These are phyloP conservation scores for Eurosta solidaginis DNA, from an alignment of 1,140 invertebrate species.

Conservation along the genomic window DNA sequence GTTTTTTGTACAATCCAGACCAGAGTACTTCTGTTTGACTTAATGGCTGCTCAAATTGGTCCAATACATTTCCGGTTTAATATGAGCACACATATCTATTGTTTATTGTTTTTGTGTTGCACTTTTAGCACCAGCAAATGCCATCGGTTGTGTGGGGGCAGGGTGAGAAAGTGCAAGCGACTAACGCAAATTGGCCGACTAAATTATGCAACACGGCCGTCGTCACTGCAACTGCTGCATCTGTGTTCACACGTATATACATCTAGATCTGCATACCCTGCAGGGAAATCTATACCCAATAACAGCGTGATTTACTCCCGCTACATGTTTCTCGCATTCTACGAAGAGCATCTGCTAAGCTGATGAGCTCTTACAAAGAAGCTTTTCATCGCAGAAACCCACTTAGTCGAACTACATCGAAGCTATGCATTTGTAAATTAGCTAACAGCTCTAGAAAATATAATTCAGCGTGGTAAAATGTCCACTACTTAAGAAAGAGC, in stretches of 20 bases:
- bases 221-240: not conserved
- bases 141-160: not conserved
- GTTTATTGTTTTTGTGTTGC: not conserved
- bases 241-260: not conserved
- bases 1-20: too few relatives aligned
- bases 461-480: too few relatives aligned
- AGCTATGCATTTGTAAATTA: too few relatives aligned
- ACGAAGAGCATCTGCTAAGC: too few relatives aligned
- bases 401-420: too few relatives aligned
- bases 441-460: too few relatives aligned
- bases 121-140: not conserved
- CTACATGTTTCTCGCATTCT: not conserved
- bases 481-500: too few relatives aligned
- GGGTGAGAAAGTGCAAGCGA: not conserved
- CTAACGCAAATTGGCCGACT: slow-evolving; percentile 56
- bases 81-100: slow-evolving; percentile 33
- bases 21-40: too few relatives aligned
- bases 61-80: slow-evolving; percentile 55
- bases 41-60: not conserved
- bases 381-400: too few relatives aligned
- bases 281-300: not conserved
- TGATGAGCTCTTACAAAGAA: too few relatives aligned
- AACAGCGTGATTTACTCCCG: not conserved
- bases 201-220: slow-evolving; percentile 49
- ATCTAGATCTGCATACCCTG: not conserved